Evolutionary conservation across 2,797 vertebrate species (phyloP), one percentile per base, ranked within the genome.

Genomic region (Mallotus villosus): DNA sequence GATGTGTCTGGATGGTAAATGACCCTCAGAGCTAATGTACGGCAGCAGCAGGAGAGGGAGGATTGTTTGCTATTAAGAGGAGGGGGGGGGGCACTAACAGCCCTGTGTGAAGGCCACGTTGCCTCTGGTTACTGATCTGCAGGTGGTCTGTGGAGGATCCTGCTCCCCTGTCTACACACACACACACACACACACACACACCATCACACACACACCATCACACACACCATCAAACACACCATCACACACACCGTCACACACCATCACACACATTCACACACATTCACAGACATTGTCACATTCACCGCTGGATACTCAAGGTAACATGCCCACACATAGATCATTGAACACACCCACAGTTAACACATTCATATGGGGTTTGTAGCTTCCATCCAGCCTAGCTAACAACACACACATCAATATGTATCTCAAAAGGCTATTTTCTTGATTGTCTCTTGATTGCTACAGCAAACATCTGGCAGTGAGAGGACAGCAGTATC

Each of bases 1-100:
- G 21, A 12, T 61, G 74, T 74, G 64, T 71, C 75, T 78, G 79
- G 87, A 80, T 4, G 68, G 46, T 76, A 81, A 85, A 90, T 87
- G 82, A 82, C 81, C 77, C 76, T 75, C 21, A 68, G 73, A 88
- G 78, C 78, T 82, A 70, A 85, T 84, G 63, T 63, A 72, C 71
- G 67, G n/a, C 46, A 16, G 68, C 79, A 68, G 68, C 65, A 65
- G 46, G 59, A 62, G 67, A 70, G 66, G 74, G 69, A 68, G 70
- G 73, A 77, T 75, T 75, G 77, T 74, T 76, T 78, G 67, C 62
- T 78, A 68, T 71, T 77, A 82, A 82, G 74, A 72, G 63, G 62
- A 85, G 77, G 32, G 32, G 32, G 32, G 0, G 32, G 32, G 32
- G 5, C 2, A 27, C 27, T 29, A 29, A 4, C 27, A 29, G 14